These are phyloP conservation scores for Campoletis sonorensis DNA, from an alignment of 1,140 invertebrate species.

Conservation along the genomic window DNA sequence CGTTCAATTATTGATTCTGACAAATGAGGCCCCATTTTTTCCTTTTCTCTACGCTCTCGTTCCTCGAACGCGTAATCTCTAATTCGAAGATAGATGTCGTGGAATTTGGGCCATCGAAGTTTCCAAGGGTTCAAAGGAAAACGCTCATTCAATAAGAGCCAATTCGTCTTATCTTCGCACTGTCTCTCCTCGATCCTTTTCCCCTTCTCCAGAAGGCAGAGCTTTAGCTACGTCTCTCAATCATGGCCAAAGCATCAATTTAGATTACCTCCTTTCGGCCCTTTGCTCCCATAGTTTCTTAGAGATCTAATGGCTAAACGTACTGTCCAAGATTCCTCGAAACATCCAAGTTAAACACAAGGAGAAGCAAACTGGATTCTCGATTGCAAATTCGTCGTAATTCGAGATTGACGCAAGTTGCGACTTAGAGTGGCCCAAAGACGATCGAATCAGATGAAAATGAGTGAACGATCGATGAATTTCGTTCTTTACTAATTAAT, in stretches of 20 bases:
- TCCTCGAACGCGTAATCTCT: neutral
- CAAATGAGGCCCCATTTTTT: conserved; percentile 9
- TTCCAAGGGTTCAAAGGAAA: conserved; percentile 36
- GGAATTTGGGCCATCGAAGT: conserved; percentile 16
- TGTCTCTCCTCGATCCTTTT: conserved; percentile 24
- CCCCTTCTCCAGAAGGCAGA: too few relatives aligned
- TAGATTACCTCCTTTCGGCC: conserved; percentile 56
- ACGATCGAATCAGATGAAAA: neutral
- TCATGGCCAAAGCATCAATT: conserved; percentile 60
- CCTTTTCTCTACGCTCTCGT: neutral
- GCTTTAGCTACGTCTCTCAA: neutral
- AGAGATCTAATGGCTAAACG: conserved; percentile 19
- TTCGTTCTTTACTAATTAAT: too few relatives aligned
- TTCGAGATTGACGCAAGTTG: conserved; percentile 19
- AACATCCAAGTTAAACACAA: neutral
- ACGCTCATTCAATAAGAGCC: conserved; percentile 12
- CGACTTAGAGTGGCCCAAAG: neutral
- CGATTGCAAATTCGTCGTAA: conserved; percentile 26
- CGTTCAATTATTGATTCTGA: conserved; percentile 29
- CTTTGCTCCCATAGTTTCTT: conserved; percentile 55
- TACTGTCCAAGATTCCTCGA: conserved; percentile 14
- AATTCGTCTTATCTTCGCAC: conserved; percentile 41
- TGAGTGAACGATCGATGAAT: too few relatives aligned
- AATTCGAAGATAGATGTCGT: neutral
- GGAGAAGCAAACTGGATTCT: conserved; percentile 53